These are phyloP conservation scores for Teleopsis dalmanni DNA, from an alignment of 1,140 invertebrate genomes.

Conservation along the genomic window DNA sequence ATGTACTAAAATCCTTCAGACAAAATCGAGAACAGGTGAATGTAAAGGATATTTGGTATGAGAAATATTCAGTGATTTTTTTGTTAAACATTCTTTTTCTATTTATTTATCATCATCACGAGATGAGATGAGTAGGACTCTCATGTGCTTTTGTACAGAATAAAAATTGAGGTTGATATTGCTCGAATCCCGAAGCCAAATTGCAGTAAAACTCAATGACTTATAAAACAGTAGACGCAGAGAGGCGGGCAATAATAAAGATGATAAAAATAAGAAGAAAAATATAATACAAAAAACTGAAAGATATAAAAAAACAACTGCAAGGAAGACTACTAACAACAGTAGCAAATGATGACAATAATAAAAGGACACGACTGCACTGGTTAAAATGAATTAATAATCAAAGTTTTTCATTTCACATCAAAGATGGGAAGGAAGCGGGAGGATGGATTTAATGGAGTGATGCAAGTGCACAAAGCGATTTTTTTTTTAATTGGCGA, in stretches of 20 bases:
- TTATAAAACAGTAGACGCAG: neutral
- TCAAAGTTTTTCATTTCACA: slow-evolving; percentile 1
- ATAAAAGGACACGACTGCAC: neutral
- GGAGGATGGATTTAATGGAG: neutral
- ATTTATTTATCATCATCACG: slow-evolving; percentile 1
- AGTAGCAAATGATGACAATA: neutral
- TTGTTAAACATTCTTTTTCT: slow-evolving; percentile 1
- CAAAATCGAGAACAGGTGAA: too few species aligned
- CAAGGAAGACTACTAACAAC: neutral
- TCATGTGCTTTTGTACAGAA: neutral
- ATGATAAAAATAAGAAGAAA: neutral
- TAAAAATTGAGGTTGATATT: slow-evolving; percentile 5
- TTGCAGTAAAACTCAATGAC: neutral
- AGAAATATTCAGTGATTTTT: too few species aligned
- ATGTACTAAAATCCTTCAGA: too few species aligned
- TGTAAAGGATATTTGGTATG: too few species aligned
- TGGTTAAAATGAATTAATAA: slow-evolving; percentile 8
- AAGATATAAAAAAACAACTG: neutral
- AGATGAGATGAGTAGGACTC: neutral
- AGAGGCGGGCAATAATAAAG: neutral
- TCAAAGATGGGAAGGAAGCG: neutral
- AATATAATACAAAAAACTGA: neutral
- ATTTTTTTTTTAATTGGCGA: slow-evolving; percentile 1
- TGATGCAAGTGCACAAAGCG: slow-evolving; percentile 1
- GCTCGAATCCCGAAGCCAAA: neutral